Percentiles rank a stretch among this genome's conserved stretches.
These are phyloP conservation scores for Brachirus orientalis DNA, from an alignment of 2,113 vertebrate species.

Conservation along the genomic window DNA sequence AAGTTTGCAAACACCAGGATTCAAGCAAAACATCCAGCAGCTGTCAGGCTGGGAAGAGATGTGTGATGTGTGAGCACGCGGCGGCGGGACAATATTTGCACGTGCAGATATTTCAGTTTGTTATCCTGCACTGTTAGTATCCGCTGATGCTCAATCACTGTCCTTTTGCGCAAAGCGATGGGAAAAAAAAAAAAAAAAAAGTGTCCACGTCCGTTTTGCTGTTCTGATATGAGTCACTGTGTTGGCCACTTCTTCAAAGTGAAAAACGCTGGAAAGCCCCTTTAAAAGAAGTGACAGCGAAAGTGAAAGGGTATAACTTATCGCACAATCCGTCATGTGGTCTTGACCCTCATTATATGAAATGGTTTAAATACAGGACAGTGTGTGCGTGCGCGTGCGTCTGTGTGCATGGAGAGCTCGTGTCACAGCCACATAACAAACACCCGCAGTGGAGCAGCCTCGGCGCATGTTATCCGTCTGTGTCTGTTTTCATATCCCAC, in stretches of 20 bases:
- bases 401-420: no score
- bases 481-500: conserved; percentile 27
- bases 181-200: no score
- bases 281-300: conserved; percentile 43
- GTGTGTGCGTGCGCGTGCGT: no score
- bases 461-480: conserved; percentile 7
- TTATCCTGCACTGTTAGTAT: conserved; percentile 11
- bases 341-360: not conserved
- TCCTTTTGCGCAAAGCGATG: conserved; percentile 22
- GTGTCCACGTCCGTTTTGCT: not conserved
- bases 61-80: no score
- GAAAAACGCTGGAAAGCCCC: no score
- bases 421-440: conserved; percentile 47
- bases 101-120: conserved; percentile 38
- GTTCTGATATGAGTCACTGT: conserved; percentile 33
- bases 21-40: no score
- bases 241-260: not conserved
- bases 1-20: conserved; percentile 55
- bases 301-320: conserved; percentile 68
- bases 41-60: no score
- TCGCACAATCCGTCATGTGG: no score
- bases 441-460: conserved; percentile 61
- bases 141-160: not conserved
- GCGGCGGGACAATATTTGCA: conserved; percentile 7
- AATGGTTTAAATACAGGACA: no score